Conservation (phyloP, 2,888 invertebrate species). For the Lathronympha strigana region DNA sequence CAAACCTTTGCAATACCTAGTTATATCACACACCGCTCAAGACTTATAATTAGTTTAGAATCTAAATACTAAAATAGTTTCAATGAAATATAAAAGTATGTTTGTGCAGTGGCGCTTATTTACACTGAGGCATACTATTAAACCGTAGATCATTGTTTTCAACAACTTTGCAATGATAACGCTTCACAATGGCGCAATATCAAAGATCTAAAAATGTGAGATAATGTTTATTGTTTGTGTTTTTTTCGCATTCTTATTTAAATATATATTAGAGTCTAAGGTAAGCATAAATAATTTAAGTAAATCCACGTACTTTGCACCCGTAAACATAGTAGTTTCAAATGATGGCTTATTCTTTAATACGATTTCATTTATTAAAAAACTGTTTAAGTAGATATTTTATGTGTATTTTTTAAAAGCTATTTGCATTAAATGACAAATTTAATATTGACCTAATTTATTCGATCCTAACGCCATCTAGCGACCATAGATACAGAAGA, state of each 20-base stretch:
- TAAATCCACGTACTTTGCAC: conserved; percentile 16
- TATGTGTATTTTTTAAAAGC: not conserved
- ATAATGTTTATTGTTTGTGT: conserved; percentile 21
- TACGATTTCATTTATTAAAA: not conserved
- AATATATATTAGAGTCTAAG: conserved; percentile 19
- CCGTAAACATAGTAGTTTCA: conserved; percentile 1
- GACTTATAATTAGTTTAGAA: conserved; percentile 39
- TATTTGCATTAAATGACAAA: conserved; percentile 5
- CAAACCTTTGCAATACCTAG: conserved; percentile 20
- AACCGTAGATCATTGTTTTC: conserved; percentile 21
- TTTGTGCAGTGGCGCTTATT: conserved; percentile 26
- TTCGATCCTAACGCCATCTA: conserved; percentile 57
- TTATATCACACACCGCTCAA: conserved; percentile 31
- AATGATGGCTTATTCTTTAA: not conserved
- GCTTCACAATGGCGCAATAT: conserved; percentile 24
- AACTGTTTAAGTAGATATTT: not conserved
- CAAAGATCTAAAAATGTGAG: conserved; percentile 36
- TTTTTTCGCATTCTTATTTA: conserved; percentile 17
- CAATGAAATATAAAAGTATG: conserved; percentile 25
- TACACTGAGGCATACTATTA: conserved; percentile 12
- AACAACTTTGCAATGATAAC: conserved; percentile 12
- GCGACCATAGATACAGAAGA: conserved; percentile 52
- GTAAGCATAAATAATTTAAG: conserved; percentile 26
- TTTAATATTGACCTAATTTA: conserved; percentile 27
- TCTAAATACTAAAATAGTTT: conserved; percentile 33